Evolutionary conservation across 2,113 vertebrate genomes (phyloP), one percentile per base, ranked within the genome.

Genomic region (Melanostigma gelatinosum): DNA sequence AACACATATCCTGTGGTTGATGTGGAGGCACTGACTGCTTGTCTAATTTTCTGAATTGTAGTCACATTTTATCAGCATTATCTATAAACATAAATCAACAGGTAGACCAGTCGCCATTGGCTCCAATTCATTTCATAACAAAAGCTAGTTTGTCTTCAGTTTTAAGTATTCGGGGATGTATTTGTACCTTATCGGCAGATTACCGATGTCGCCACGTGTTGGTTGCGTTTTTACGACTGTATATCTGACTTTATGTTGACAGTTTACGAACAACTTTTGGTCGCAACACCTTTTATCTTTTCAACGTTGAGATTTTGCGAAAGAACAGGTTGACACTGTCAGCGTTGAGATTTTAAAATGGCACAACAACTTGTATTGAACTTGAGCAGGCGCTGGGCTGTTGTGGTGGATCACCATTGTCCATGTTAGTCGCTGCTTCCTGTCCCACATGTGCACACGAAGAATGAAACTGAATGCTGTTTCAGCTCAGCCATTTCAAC

Each of bases 391-490:
- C 0, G 1, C 46, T 50, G 3, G 58, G 82, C 18, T 57, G 34
- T 54, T 24, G 48, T 38, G 79, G 69, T 50, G 13, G 16, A 52
- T 22, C 67, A 13, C 9, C 7, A 2, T 29, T 48, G 38, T 62
- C 22, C 5, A 3, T 52, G 16, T n/a, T 10, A 55, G 10, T 70
- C 67, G 78, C 85, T 63, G 0, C 70, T 87, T 84, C 83, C 80
- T 0, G 24, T 48, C 24, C 12, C n/a, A 48, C 64, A 32, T 63
- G 22, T 24, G 61, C 42, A 81, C 42, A 46, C 22, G 13, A 72
- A 75, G 46, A 85, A 58, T 38, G 70, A 84, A 84, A 82, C 29
- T 1, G 9, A 82, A 82, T 63, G 54, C 46, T 38, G 38, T 64
- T 61, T 77, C 27, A 77, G 62, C 62, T 13, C 0, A 20, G 20